Evolutionary conservation across 2,888 invertebrate species (phyloP), one percentile per base, ranked within the genome.

Genomic region (Argyresthia goedartella): DNA sequence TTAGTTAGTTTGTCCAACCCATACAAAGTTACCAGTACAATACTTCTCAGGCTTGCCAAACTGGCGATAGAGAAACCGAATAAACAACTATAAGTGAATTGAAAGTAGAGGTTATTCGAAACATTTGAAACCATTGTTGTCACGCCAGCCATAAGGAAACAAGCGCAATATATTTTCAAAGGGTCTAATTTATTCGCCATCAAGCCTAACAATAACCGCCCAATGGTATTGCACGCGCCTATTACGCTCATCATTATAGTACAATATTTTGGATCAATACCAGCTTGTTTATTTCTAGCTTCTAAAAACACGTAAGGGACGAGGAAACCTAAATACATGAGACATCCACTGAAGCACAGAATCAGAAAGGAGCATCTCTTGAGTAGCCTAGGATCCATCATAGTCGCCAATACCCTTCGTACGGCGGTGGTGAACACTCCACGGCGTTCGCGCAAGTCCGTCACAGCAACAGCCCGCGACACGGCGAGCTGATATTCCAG

Each of bases 401-500:
- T 86, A 8, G 85, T 82, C 15, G 78, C 82, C 39, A 86, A 63
- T 55, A 82, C 71, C 60, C 85, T 72, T 65, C 84, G 70, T 13
- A 66, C 72, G 25, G 85, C 80, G 45, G 74, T 80, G 9, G 82
- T 81, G 54, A 73, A 84, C 13, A 85, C 62, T 36, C 82, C 84
- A 56, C 68, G 66, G 42, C 56, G 65, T 61, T 86, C 85, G 44
- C 60, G 57, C 55, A 86, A 66, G 62, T 86, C 85, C 3, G 61
- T 65, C 14, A 74, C 61, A 11, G 81, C 73, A n/a, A 75, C 77
- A 11, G 82, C 79, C 53, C 85, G 71, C 25, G 85, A 76, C 42
- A 86, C 84, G 25, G 84, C 82, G 60, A 86, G 59, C 56, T 81
- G 82, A 64, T 86, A 86, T 62, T 86, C 84, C 13, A 85, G 64